These are phyloP conservation scores for Lepus timidus DNA, from an alignment of 2,113 vertebrate species.

Conservation along the genomic window DNA sequence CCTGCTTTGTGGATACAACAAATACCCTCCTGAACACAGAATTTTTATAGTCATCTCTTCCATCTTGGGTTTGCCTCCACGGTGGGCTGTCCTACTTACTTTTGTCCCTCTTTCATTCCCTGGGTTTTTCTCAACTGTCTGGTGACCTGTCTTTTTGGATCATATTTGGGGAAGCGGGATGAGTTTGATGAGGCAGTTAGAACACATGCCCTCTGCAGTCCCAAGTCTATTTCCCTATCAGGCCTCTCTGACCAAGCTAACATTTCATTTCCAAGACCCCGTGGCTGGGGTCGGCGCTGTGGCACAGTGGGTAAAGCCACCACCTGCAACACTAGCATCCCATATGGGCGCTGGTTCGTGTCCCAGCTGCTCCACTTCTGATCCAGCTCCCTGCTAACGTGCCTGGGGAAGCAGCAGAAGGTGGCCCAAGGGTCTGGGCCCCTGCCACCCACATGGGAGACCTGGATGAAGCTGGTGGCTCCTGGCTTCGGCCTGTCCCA, in stretches of 20 bases:
- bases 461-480: no score
- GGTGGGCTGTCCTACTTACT: background rate
- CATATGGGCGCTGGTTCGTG: no score
- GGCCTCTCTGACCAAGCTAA: background rate
- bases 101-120: background rate
- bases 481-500: no score
- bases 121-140: background rate
- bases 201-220: background rate
- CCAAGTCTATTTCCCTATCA: background rate
- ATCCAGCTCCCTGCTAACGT: no score
- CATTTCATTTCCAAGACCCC: background rate
- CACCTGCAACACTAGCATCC: no score
- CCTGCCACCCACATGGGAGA: no score
- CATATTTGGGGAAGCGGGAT: fast-evolving
- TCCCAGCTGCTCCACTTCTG: no score
- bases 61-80: background rate
- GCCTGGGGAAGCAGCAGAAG: no score
- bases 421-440: no score
- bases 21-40: background rate
- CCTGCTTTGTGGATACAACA: background rate
- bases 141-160: background rate
- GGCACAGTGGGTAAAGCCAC: no score
- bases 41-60: background rate
- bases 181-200: fast-evolving
- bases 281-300: no score